Evolutionary conservation across 2,888 invertebrate genomes (phyloP).

Genomic region (Physocephala rufipes): DNA sequence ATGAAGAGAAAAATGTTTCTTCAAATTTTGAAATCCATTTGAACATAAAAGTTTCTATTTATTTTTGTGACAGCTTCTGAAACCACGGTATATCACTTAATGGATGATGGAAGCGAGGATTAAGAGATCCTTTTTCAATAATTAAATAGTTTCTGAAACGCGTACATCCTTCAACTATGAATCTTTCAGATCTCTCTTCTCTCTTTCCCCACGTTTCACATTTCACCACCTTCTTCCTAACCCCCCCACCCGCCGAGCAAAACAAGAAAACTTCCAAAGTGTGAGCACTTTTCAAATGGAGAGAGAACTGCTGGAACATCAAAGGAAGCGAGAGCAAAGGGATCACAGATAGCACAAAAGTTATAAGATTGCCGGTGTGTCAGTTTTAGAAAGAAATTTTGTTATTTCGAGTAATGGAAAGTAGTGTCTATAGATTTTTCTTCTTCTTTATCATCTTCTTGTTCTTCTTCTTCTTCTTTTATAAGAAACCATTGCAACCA

Average conservation of each 20-base stretch:
- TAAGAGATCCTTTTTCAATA: slow-evolving; percentile 9
- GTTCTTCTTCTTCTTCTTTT: too few relatives aligned
- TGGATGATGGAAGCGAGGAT: background rate
- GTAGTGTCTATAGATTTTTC: background rate
- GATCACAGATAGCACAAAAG: background rate
- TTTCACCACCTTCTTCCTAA: background rate
- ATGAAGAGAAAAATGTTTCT: background rate
- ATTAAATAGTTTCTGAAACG: slow-evolving; percentile 12
- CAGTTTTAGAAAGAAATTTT: background rate
- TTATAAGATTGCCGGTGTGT: slow-evolving; percentile 22
- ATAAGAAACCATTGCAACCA: too few relatives aligned
- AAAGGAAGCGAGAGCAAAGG: too few relatives aligned
- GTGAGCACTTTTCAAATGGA: slow-evolving; percentile 20
- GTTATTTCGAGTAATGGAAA: slow-evolving; percentile 11
- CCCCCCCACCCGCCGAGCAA: background rate
- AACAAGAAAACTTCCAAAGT: slow-evolving; percentile 13
- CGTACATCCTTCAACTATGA: background rate
- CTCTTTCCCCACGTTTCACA: background rate
- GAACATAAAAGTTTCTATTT: background rate
- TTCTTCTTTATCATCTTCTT: background rate
- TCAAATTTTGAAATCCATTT: background rate
- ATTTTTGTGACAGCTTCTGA: background rate
- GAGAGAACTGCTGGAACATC: background rate
- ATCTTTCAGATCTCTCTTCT: background rate
- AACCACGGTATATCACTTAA: background rate